These are phyloP conservation scores for Parotia lawesii DNA, from an alignment of 2,113 vertebrate genomes.

Conservation along the genomic window DNA sequence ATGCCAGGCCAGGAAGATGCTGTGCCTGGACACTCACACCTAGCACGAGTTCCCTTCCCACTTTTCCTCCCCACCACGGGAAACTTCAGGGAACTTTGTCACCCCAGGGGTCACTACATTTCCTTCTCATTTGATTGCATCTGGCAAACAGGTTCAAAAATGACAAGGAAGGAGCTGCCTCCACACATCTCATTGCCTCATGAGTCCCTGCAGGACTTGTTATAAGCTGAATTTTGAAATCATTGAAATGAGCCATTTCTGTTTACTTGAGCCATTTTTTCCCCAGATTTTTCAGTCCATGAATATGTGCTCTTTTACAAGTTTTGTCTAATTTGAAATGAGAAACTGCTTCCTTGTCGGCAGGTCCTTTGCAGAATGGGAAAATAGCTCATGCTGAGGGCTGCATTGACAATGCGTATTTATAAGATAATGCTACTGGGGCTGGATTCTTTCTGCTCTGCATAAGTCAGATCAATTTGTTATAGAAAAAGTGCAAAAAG, in stretches of 20 bases:
- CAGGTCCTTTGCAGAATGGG: conserved; percentile 2
- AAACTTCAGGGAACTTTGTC: background rate
- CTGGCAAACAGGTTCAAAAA: background rate
- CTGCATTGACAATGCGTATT: conserved; percentile 4
- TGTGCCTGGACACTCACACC: background rate
- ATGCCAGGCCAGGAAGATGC: background rate
- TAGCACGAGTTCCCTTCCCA: background rate
- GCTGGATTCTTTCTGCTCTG: background rate
- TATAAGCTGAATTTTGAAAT: background rate
- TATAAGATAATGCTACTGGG: conserved; percentile 6
- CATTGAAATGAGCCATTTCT: conserved; percentile 13
- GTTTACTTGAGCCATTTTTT: background rate
- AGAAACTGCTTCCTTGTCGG: conserved; percentile 1
- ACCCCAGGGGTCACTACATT: background rate
- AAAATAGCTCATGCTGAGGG: conserved; percentile 34
- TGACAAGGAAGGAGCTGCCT: background rate
- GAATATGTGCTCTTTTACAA: conserved; percentile 11
- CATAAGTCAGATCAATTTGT: background rate
- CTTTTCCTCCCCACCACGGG: background rate
- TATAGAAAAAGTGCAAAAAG: background rate
- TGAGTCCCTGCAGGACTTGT: background rate
- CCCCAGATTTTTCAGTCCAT: background rate
- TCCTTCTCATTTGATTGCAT: background rate
- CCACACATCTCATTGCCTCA: background rate
- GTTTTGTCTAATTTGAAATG: conserved; percentile 18